Conservation (phyloP, 2,113 vertebrate species). For the Falco punctatus region DNA sequence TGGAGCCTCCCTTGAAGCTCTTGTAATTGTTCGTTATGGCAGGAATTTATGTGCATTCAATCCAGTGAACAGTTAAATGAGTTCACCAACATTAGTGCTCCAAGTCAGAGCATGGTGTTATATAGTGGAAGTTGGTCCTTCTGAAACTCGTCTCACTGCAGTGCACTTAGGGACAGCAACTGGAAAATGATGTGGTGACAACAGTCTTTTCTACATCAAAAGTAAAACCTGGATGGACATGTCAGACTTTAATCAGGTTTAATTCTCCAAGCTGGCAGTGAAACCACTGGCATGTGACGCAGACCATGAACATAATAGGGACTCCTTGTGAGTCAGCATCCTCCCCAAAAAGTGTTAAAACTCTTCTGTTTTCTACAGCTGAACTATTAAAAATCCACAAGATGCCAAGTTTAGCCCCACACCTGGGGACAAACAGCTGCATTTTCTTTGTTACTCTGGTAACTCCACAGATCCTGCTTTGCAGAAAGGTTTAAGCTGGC, state of each 20-base stretch:
- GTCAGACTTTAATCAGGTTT: neutral
- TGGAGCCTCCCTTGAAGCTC: neutral
- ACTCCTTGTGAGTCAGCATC: fast-evolving
- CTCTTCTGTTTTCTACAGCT: neutral
- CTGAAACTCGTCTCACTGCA: neutral
- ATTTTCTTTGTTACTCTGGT: neutral
- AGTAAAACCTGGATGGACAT: neutral
- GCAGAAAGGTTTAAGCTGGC: neutral
- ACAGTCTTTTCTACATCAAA: neutral
- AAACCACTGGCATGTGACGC: neutral
- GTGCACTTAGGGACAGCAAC: neutral
- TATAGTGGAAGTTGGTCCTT: neutral
- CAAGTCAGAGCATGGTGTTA: neutral
- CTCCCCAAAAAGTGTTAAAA: neutral
- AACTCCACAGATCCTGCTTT: neutral
- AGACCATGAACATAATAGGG: neutral
- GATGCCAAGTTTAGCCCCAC: neutral
- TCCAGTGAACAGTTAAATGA: neutral
- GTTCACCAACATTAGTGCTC: neutral
- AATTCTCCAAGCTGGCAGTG: neutral
- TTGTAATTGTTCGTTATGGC: neutral
- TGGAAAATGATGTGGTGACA: neutral
- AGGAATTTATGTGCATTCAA: neutral
- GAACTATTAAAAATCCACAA: neutral
- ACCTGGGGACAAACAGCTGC: neutral